Evolutionary conservation across 1,140 invertebrate genomes (phyloP), one percentile per base, ranked within the genome.

Genomic region (Ips nitidus): DNA sequence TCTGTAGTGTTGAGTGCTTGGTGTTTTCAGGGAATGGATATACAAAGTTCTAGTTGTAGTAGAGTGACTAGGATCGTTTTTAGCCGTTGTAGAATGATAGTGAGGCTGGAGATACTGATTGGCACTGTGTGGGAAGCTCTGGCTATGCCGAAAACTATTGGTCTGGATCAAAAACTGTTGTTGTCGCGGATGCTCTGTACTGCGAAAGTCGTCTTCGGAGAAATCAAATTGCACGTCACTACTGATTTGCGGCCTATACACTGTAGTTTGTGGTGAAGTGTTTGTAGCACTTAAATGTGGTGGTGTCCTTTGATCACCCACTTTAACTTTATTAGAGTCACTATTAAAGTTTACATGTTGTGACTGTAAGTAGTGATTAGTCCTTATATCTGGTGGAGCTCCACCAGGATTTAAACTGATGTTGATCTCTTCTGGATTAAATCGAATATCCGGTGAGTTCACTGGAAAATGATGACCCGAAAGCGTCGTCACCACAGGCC

Each of bases 361-460:
- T 39, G 73, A 73, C 56, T 75, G 76, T 22, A 22, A 22, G 60
- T 65, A 79, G 8, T 76, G 74, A 55, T 75, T 77, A 2, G 73
- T 76, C 69, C 75, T 73, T 63, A 76, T 75, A 53, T 74, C 75
- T 4, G 78, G 75, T 5, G 77, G 76, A 1, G 77, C 73, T 22
- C 22, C 22, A 3, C 72, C 71, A 4, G 76, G 74, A 70, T 78
- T 77, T 42, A 81, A 70, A 71, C 74, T 77, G 36, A 80, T 75
- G 63, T 80, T 81, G 47, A 79, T 80, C 59, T 80, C 77, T 69
- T 78, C 76, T 0, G 80, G 80, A 67, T 79, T 79, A 61, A 78
- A 81, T 37, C 78, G 71, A n/a, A 80, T 78, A 69, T 80, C 78
- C 6, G 79, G 66, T 2, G 73, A 55, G 57, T 71, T 73, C 22